Evolutionary conservation across 2,113 vertebrate genomes (phyloP).

Genomic region (Pseudonaja textilis): DNA sequence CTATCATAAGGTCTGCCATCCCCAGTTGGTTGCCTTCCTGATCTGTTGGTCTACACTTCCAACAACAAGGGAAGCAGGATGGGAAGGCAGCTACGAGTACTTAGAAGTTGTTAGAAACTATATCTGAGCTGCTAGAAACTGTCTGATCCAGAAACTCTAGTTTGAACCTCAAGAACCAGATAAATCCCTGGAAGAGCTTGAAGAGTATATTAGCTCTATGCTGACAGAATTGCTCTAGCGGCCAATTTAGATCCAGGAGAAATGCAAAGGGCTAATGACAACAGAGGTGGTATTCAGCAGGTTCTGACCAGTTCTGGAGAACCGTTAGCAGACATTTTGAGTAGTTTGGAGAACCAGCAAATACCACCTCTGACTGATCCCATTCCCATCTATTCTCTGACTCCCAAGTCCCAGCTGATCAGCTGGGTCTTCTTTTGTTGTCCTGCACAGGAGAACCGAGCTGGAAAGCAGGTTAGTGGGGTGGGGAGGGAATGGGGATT

Average conservation of each 20-base stretch:
- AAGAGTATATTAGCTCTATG: neutral
- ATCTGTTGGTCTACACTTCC: conserved; percentile 29
- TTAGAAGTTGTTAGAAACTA: neutral
- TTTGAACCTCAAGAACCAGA: neutral
- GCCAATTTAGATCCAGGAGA: neutral
- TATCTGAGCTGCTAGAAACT: neutral
- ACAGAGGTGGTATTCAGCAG: neutral
- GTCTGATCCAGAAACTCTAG: neutral
- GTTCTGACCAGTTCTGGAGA: too few species aligned
- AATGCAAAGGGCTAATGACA: neutral
- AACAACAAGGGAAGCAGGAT: conserved; percentile 35
- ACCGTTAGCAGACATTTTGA: too few species aligned
- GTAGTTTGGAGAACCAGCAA: too few species aligned
- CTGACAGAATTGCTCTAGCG: neutral
- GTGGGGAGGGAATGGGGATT: too few species aligned
- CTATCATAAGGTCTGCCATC: neutral
- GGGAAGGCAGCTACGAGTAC: neutral
- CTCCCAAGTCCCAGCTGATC: too few species aligned
- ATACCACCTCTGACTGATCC: too few species aligned
- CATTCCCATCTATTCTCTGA: too few species aligned
- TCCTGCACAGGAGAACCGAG: too few species aligned
- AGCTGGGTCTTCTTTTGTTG: too few species aligned
- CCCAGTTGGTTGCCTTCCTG: neutral
- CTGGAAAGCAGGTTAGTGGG: too few species aligned
- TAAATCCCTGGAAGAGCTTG: neutral